These are phyloP conservation scores for Halcyon malimbica DNA, from an alignment of 2,113 vertebrate species.

Conservation along the genomic window DNA sequence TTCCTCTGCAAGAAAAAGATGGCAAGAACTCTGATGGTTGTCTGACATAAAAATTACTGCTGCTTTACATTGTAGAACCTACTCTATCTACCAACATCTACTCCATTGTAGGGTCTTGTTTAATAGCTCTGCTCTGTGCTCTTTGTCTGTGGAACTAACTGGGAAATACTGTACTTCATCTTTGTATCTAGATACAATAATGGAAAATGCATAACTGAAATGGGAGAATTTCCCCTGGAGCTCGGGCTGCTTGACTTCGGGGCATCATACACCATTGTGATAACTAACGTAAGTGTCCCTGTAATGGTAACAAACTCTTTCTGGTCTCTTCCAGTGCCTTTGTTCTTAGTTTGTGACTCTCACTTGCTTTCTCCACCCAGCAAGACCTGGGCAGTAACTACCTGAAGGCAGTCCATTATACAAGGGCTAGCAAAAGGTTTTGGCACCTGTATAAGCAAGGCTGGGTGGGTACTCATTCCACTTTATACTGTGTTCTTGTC, in stretches of 20 bases:
- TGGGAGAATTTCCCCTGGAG: constrained; percentile 67
- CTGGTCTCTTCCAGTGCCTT: background rate
- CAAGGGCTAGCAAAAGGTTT: background rate
- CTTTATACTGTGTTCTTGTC: background rate
- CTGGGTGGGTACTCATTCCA: background rate
- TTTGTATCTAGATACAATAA: constrained; percentile 67
- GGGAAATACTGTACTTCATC: constrained; percentile 15
- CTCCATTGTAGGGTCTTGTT: background rate
- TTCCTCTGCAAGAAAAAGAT: background rate
- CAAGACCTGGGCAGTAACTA: background rate
- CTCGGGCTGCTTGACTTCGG: constrained; percentile 91
- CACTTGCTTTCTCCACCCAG: background rate
- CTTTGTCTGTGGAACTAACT: constrained; percentile 24
- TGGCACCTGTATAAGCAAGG: background rate
- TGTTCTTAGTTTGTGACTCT: background rate
- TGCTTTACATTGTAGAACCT: background rate
- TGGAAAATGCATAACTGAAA: constrained; percentile 67
- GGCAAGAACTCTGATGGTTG: background rate
- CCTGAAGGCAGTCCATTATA: background rate
- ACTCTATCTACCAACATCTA: background rate
- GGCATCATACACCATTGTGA: constrained; percentile 83
- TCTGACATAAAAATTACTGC: background rate
- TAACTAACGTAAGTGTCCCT: constrained; percentile 78
- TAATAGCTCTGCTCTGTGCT: background rate
- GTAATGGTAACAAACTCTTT: background rate